Conservation (phyloP, 1,140 invertebrate species). For the Mylabris phalerata region DNA sequence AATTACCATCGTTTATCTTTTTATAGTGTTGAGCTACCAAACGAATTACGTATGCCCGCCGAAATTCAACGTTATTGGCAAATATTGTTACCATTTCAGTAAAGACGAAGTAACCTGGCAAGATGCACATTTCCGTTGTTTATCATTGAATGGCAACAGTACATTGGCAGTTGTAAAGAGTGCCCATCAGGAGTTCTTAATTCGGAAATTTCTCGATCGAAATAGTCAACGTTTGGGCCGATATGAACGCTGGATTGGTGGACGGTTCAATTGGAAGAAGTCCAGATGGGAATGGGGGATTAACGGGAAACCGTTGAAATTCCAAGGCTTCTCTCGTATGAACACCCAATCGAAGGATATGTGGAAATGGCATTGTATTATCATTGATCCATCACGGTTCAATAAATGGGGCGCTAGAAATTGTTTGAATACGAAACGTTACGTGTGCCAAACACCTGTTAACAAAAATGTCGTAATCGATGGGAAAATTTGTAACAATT, state of each 20-base stretch:
- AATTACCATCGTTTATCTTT: neutral
- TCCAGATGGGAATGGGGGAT: constrained; percentile 1
- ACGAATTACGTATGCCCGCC: constrained; percentile 3
- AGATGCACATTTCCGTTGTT: constrained; percentile 6
- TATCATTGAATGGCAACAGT: neutral
- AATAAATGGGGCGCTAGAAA: constrained; percentile 5
- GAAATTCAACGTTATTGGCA: constrained; percentile 6
- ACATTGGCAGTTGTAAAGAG: constrained; percentile 1
- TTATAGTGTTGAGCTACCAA: constrained; percentile 3
- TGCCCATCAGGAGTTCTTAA: constrained; percentile 2
- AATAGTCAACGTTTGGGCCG: neutral
- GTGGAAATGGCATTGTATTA: constrained; percentile 9
- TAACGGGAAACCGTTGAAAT: constrained; percentile 5
- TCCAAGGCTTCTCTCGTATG: constrained; percentile 6
- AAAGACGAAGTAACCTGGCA: constrained; percentile 7
- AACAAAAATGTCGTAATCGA: too few species aligned
- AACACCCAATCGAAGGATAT: neutral
- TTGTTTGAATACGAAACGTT: constrained; percentile 1
- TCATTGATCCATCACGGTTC: neutral
- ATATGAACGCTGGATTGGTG: constrained; percentile 3
- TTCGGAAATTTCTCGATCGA: constrained; percentile 2
- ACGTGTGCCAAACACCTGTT: neutral
- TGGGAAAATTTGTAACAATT: too few species aligned
- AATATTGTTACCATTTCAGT: constrained; percentile 6
- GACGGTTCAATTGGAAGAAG: neutral